These are phyloP conservation scores for Neoitamus cyanurus DNA, from an alignment of 2,888 invertebrate species.

Conservation along the genomic window DNA sequence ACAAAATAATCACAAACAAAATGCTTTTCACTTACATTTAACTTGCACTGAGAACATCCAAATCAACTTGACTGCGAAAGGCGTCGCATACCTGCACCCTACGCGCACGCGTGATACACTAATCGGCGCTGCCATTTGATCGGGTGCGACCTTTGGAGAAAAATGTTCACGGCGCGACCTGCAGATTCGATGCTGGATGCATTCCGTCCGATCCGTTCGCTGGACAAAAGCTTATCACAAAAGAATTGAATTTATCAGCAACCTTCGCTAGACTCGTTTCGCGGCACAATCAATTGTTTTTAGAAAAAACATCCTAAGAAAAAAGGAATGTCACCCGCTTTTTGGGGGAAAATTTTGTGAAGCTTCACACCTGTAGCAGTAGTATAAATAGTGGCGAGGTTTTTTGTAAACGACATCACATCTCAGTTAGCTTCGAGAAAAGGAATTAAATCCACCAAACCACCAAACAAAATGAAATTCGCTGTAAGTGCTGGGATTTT, in stretches of 20 bases:
- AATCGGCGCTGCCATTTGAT: background rate
- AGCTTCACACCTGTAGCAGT: constrained; percentile 15
- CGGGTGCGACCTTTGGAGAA: constrained; percentile 8
- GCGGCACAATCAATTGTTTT: background rate
- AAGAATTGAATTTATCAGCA: constrained; percentile 14
- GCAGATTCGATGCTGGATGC: constrained; percentile 6
- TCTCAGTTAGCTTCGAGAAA: constrained; percentile 6
- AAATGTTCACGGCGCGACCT: background rate
- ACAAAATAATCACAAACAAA: background rate
- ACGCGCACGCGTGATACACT: constrained; percentile 42
- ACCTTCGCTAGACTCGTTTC: constrained; percentile 35
- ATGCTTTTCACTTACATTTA: background rate
- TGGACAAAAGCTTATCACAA: constrained; percentile 39
- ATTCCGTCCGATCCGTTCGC: background rate
- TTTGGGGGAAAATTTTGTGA: background rate
- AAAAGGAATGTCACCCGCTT: constrained; percentile 18
- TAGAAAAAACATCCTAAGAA: constrained; percentile 25
- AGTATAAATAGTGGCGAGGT: constrained; percentile 32
- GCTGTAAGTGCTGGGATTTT: background rate
- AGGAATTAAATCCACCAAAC: constrained; percentile 24
- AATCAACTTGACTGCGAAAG: background rate
- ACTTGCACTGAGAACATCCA: background rate
- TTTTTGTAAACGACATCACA: constrained; percentile 36
- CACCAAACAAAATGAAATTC: constrained; percentile 42
- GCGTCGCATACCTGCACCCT: background rate